Evolutionary conservation across 2,888 invertebrate genomes (phyloP).

Genomic region (Myathropa florea): DNA sequence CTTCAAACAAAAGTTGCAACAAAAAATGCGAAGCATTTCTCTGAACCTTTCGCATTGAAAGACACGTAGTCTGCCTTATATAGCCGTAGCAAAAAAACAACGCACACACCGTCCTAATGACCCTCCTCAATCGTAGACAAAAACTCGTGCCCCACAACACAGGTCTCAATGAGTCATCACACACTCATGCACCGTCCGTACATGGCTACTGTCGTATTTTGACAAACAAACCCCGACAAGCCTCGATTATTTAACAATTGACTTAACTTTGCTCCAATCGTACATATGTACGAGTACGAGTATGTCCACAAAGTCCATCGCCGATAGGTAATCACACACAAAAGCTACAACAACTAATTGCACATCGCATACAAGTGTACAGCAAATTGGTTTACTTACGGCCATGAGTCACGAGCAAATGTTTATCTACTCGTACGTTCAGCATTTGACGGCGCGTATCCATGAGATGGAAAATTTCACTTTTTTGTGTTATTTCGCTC

Average conservation of each 20-base stretch:
- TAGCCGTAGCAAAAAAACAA: too few relatives aligned
- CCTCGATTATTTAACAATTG: conserved; percentile 21
- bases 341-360: conserved; percentile 37
- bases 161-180: neutral
- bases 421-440: conserved; percentile 3
- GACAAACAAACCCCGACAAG: conserved; percentile 10
- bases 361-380: conserved; percentile 35
- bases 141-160: neutral
- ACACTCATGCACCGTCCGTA: neutral
- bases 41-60: too few relatives aligned
- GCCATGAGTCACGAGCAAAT: conserved; percentile 42
- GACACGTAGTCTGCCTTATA: too few relatives aligned
- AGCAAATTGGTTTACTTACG: conserved; percentile 32
- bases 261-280: conserved; percentile 4
- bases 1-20: too few relatives aligned
- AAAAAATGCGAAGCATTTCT: too few relatives aligned
- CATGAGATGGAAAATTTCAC: conserved; percentile 53
- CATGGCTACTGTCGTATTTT: neutral
- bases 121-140: neutral
- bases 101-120: too few relatives aligned
- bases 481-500: conserved; percentile 10
- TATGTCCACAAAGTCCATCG: neutral
- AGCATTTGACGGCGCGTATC: conserved; percentile 17
- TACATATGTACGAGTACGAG: neutral
- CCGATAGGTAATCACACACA: conserved; percentile 49